phyloP scores from a whole-genome alignment of 2,113 vertebrate species.

The Oncorhynchus kisutch region DNA sequence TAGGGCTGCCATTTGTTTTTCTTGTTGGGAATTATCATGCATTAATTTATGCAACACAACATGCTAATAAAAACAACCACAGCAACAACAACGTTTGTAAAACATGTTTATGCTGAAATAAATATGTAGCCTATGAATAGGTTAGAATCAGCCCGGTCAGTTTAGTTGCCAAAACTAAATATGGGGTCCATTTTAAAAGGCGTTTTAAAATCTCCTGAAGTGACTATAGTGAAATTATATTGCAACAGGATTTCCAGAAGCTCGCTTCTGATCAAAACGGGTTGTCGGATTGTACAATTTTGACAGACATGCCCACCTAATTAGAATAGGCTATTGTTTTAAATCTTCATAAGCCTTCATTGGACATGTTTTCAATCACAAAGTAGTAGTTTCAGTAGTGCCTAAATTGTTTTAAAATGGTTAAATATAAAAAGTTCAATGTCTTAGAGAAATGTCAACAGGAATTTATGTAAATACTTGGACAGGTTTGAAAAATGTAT shows the following conservation, averaged over 20 bases:
- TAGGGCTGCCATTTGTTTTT: constrained; percentile 1
- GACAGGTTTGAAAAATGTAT: neutral
- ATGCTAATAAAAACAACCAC: neutral
- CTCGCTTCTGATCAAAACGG: no score
- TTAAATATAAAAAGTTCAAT: no score
- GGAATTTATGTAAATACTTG: neutral
- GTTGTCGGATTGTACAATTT: no score
- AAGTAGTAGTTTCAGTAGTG: neutral
- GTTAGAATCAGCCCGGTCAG: no score
- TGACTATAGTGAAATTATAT: no score
- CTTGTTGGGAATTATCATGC: neutral
- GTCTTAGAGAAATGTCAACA: neutral
- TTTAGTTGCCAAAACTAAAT: neutral
- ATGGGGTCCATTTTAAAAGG: neutral
- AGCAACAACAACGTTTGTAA: neutral
- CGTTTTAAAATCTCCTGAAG: neutral
- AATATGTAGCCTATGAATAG: neutral
- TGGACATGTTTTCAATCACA: neutral
- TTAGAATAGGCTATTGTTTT: neutral
- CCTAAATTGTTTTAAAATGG: neutral
- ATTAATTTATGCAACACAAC: no score
- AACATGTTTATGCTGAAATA: neutral
- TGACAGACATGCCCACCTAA: no score
- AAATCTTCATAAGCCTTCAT: neutral
- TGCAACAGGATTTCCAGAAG: no score